Percentiles rank a stretch among this genome's conserved stretches.
Conservation (phyloP, 1,140 invertebrate species). For the Nephila pilipes region DNA sequence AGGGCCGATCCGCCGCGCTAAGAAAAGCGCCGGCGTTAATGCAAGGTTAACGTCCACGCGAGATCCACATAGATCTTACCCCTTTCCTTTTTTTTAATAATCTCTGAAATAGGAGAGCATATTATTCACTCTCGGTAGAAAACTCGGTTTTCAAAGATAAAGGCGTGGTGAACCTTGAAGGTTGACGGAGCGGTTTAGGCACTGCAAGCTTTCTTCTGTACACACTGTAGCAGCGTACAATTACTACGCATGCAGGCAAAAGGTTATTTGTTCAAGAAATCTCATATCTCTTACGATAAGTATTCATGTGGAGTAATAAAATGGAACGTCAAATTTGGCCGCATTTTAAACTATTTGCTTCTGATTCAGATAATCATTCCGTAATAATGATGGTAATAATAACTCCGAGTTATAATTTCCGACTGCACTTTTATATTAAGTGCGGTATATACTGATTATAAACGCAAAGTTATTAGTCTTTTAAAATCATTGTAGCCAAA, state of each 20-base stretch:
- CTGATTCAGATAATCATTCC: not conserved
- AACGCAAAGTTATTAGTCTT: too few species aligned
- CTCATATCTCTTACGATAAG: conserved; percentile 30
- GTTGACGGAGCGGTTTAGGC: not conserved
- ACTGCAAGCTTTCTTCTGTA: not conserved
- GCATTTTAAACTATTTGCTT: conserved; percentile 20
- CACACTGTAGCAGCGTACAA: conserved; percentile 31
- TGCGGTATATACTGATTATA: too few species aligned
- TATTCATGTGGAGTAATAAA: not conserved
- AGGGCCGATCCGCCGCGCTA: conserved; percentile 34
- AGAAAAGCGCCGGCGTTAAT: conserved; percentile 46
- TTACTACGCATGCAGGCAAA: conserved; percentile 6
- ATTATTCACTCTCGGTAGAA: conserved; percentile 48
- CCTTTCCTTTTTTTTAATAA: conserved; percentile 50
- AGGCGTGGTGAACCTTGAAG: conserved; percentile 41
- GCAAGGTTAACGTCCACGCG: conserved; percentile 65
- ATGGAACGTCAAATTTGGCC: not conserved
- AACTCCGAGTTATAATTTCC: not conserved
- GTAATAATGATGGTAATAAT: not conserved
- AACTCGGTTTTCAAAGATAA: conserved; percentile 51
- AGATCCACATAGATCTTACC: conserved; percentile 24
- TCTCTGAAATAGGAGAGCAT: conserved; percentile 50
- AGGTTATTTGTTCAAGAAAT: not conserved
- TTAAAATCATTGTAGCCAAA: too few species aligned
- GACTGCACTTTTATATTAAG: not conserved